phyloP scores from a whole-genome alignment of 1,140 invertebrate species.

The Calephelis virginiensis region DNA sequence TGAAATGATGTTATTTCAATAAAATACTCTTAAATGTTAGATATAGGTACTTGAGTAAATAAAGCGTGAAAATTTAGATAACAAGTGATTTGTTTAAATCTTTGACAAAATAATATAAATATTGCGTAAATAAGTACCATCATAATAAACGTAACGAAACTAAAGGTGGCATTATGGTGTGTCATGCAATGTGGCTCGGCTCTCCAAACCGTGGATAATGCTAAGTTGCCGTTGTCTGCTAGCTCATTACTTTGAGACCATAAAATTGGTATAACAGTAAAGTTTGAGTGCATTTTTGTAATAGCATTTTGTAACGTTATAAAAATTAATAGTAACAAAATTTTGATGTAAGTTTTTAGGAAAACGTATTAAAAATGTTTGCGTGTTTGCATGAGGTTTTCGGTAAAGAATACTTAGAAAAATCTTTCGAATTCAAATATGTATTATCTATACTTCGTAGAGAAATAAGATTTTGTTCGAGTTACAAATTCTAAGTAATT shows the following conservation, averaged over 20 bases:
- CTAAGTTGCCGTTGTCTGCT: constrained; percentile 33
- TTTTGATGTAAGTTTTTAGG: constrained; percentile 19
- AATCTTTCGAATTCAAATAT: no score
- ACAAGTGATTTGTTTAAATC: neutral
- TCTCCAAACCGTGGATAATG: constrained; percentile 47
- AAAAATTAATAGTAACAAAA: neutral
- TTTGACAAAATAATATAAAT: constrained; percentile 19
- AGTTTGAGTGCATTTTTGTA: constrained; percentile 24
- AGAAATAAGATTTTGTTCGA: no score
- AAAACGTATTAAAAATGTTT: no score
- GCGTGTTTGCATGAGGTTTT: no score
- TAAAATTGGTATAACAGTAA: constrained; percentile 24
- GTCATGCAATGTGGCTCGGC: constrained; percentile 33
- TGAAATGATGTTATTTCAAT: no score
- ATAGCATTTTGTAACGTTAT: constrained; percentile 18
- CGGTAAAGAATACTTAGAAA: no score
- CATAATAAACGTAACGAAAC: constrained; percentile 40
- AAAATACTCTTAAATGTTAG: no score
- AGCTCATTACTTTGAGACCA: constrained; percentile 23
- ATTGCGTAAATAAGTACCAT: constrained; percentile 29
- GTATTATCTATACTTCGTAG: no score
- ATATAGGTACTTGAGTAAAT: no score
- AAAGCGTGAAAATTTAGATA: no score
- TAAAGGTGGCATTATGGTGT: constrained; percentile 43
- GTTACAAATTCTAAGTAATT: no score